A percentile compares a stretch with the other conserved stretches of the same genome.
Conservation (phyloP, 2,888 invertebrate genomes). For the Drosophila tanythrix region DNA sequence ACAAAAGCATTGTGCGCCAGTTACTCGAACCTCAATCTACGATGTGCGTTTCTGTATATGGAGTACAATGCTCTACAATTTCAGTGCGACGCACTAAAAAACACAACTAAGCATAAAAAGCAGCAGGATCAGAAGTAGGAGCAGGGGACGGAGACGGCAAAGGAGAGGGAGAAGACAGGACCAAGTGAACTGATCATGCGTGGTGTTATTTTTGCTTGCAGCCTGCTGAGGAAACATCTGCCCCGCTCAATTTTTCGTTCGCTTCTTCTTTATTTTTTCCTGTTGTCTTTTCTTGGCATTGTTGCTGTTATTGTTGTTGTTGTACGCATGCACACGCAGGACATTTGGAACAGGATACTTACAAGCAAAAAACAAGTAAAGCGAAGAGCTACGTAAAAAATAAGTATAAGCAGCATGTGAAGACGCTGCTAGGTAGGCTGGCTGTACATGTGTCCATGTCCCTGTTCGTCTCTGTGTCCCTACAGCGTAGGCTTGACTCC, state of each 20-base stretch:
- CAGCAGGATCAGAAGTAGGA: conserved; percentile 35
- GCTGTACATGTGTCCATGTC: conserved; percentile 24
- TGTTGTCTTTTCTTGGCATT: conserved; percentile 52
- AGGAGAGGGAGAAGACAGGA: conserved; percentile 29
- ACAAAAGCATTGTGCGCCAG: conserved; percentile 56
- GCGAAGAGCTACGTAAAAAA: conserved; percentile 51
- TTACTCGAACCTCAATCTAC: conserved; percentile 18
- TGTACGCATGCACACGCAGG: conserved; percentile 69
- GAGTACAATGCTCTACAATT: conserved; percentile 65
- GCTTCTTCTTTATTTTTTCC: conserved; percentile 49
- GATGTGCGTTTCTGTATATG: conserved; percentile 4
- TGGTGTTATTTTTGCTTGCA: conserved; percentile 72
- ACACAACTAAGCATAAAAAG: conserved; percentile 48
- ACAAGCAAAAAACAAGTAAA: conserved; percentile 55
- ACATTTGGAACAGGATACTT: conserved; percentile 71
- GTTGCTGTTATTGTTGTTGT: conserved; percentile 49
- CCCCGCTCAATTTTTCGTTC: conserved; percentile 70
- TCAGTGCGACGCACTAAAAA: conserved; percentile 53
- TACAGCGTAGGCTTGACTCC: conserved; percentile 47
- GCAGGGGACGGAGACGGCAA: background rate
- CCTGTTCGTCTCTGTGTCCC: conserved; percentile 2
- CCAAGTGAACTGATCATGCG: conserved; percentile 74
- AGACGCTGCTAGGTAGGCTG: conserved; percentile 42
- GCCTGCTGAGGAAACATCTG: conserved; percentile 79
- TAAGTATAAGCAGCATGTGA: conserved; percentile 36